These are phyloP conservation scores for Drosophila funebris DNA, from an alignment of 1,140 invertebrate species.

Conservation along the genomic window DNA sequence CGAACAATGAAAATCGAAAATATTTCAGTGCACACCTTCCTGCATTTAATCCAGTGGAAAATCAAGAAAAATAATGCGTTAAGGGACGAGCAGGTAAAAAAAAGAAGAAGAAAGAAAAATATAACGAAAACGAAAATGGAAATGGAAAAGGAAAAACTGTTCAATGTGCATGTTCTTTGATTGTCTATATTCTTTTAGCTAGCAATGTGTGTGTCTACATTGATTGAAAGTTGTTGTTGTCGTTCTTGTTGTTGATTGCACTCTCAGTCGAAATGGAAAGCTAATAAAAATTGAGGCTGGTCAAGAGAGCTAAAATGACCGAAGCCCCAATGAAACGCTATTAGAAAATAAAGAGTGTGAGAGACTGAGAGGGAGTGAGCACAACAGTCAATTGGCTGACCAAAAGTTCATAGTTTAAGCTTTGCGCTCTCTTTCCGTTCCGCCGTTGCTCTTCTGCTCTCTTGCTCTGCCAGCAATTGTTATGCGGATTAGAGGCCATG, in stretches of 20 bases:
- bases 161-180: constrained; percentile 34
- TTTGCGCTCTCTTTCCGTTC: neutral
- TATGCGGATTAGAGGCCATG: neutral
- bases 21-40: constrained; percentile 52
- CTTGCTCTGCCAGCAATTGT: neutral
- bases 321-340: neutral
- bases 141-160: constrained; percentile 17
- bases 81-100: constrained; percentile 39
- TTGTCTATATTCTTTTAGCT: constrained; percentile 26
- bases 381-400: neutral
- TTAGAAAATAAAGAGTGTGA: neutral
- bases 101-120: constrained; percentile 8
- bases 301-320: constrained; percentile 33
- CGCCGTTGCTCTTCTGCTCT: neutral
- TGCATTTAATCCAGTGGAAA: constrained; percentile 74
- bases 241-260: constrained; percentile 37
- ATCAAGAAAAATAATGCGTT: constrained; percentile 70
- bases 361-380: neutral
- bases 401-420: neutral
- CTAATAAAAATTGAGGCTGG: constrained; percentile 58
- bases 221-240: constrained; percentile 40
- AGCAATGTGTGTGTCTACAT: constrained; percentile 25
- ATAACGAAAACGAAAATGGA: constrained; percentile 5
- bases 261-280: constrained; percentile 49
- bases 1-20: constrained; percentile 49